A percentile compares a stretch with the other conserved stretches of the same genome.
These are phyloP conservation scores for Saccostrea echinata DNA, from an alignment of 1,140 invertebrate genomes.

Conservation along the genomic window DNA sequence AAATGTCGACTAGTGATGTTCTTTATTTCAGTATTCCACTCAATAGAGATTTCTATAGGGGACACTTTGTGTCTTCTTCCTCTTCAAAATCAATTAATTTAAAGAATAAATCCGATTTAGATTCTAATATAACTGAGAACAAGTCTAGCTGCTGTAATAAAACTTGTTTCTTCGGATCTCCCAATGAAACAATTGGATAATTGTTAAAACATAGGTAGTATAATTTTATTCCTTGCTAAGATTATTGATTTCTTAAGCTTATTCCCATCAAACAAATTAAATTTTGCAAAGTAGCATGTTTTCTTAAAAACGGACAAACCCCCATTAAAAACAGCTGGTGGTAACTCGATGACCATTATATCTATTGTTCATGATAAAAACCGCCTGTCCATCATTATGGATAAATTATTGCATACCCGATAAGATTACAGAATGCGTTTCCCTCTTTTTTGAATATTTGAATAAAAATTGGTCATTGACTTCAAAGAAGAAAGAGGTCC, in stretches of 20 bases:
- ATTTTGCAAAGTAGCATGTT: not conserved
- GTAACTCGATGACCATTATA: not conserved
- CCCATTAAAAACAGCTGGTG: not conserved
- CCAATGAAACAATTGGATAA: conserved; percentile 10
- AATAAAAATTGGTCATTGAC: not conserved
- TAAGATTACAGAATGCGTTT: not conserved
- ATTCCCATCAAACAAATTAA: not conserved
- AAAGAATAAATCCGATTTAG: conserved; percentile 31
- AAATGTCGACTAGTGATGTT: conserved; percentile 31
- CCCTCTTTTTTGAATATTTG: not conserved
- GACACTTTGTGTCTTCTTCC: conserved; percentile 33
- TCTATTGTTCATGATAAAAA: not conserved
- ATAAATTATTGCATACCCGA: not conserved
- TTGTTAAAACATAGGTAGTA: conserved; percentile 1
- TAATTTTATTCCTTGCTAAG: not conserved
- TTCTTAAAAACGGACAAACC: not conserved
- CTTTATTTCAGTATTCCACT: conserved; percentile 34
- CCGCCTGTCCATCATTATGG: not conserved
- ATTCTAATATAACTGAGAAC: not conserved
- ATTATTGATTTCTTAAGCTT: not conserved
- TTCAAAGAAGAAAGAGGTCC: too few relatives aligned
- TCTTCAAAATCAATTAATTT: conserved; percentile 38
- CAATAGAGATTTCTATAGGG: conserved; percentile 28
- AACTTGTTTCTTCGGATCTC: not conserved
- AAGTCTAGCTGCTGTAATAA: not conserved